These are phyloP conservation scores for Lasioglossum vierecki DNA, from an alignment of 2,888 invertebrate genomes.

Conservation along the genomic window DNA sequence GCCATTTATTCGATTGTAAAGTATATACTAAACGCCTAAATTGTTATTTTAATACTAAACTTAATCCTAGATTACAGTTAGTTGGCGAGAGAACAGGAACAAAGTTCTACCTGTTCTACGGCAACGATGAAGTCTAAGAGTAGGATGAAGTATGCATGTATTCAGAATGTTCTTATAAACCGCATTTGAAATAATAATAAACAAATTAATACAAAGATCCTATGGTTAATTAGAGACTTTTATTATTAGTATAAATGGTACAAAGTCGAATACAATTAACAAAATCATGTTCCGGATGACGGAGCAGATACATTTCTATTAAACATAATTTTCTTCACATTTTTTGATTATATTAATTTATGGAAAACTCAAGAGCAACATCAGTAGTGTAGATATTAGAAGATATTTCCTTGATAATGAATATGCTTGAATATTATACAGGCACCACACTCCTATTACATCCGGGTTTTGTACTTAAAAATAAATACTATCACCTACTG, in stretches of 20 bases:
- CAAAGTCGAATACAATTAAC: slow-evolving; percentile 67
- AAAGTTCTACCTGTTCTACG: too few relatives aligned
- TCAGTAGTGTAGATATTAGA: slow-evolving; percentile 32
- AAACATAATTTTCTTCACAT: slow-evolving; percentile 35
- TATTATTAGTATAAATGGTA: slow-evolving; percentile 69
- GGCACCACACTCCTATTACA: slow-evolving; percentile 33
- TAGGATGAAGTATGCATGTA: too few relatives aligned
- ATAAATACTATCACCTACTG: slow-evolving; percentile 56
- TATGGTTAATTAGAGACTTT: slow-evolving; percentile 58
- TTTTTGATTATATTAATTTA: slow-evolving; percentile 22
- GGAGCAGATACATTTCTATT: slow-evolving; percentile 41
- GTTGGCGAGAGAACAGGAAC: too few relatives aligned
- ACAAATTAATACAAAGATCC: neutral
- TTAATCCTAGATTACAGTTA: too few relatives aligned
- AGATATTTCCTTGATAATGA: slow-evolving; percentile 25
- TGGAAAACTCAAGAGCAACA: slow-evolving; percentile 26
- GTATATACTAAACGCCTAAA: too few relatives aligned
- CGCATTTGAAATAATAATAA: neutral
- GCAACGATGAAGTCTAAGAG: too few relatives aligned
- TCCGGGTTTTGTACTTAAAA: slow-evolving; percentile 59
- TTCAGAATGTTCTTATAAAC: neutral
- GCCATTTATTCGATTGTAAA: too few relatives aligned
- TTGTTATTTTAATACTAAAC: too few relatives aligned
- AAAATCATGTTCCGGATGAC: slow-evolving; percentile 56
- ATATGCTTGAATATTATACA: slow-evolving; percentile 37